Conservation (phyloP, 2,113 vertebrate species). For the Melanerpes aurifrons region DNA sequence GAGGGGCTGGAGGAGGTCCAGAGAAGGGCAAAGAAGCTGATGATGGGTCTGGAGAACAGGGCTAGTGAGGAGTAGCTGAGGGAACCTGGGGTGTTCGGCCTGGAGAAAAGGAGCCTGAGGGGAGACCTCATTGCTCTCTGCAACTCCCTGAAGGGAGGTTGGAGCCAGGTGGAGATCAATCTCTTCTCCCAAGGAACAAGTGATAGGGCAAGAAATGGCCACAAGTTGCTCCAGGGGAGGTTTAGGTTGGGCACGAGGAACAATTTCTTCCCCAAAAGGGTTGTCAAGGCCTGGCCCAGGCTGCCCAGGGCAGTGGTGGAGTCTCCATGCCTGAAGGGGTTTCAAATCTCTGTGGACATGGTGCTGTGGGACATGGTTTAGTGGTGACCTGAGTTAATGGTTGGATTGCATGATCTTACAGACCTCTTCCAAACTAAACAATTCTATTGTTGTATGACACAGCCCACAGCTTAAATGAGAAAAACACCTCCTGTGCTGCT, state of each 20-base stretch:
- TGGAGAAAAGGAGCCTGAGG: no score
- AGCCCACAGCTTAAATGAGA: not conserved
- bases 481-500: not conserved
- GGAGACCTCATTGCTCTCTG: no score
- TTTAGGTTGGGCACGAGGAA: not conserved
- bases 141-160: no score
- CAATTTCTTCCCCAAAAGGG: not conserved
- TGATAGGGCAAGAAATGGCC: not conserved
- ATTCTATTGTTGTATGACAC: not conserved
- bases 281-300: not conserved
- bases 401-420: not conserved
- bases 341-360: not conserved
- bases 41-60: no score
- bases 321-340: not conserved
- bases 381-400: not conserved
- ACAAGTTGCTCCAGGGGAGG: not conserved
- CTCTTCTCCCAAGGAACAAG: not conserved
- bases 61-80: no score
- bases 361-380: not conserved
- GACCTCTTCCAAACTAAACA: not conserved
- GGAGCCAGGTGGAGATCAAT: no score
- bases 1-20: not conserved
- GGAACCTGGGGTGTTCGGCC: no score
- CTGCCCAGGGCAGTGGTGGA: not conserved
- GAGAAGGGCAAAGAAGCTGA: no score